Evolutionary conservation across 2,888 invertebrate genomes (phyloP).

Genomic region (Tyria jacobaeae): DNA sequence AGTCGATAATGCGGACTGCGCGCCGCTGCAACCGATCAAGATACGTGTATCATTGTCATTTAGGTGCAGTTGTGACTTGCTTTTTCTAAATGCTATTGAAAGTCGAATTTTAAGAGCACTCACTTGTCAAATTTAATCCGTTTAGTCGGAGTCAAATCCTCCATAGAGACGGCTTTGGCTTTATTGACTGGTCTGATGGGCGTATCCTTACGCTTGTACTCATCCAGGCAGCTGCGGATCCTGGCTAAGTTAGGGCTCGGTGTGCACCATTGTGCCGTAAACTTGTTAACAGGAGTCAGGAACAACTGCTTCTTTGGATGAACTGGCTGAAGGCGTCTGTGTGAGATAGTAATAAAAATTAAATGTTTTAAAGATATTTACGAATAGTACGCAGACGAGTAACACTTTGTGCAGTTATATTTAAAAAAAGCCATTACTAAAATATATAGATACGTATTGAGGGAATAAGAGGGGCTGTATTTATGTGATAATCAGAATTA

Average conservation of each 20-base stretch:
- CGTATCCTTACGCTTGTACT: constrained; percentile 53
- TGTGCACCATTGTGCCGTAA: constrained; percentile 61
- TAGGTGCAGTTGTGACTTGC: too few relatives aligned
- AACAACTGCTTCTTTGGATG: constrained; percentile 78
- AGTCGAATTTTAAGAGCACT: constrained; percentile 7
- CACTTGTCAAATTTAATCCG: constrained; percentile 63
- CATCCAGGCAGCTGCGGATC: constrained; percentile 72
- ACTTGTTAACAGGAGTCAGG: constrained; percentile 78
- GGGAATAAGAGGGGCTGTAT: too few relatives aligned
- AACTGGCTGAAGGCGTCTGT: constrained; percentile 69
- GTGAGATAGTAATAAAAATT: too few relatives aligned
- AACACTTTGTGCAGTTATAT: too few relatives aligned
- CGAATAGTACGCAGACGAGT: too few relatives aligned
- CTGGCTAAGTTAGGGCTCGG: constrained; percentile 67
- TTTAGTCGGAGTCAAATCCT: constrained; percentile 78
- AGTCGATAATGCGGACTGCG: too few relatives aligned
- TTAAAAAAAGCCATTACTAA: too few relatives aligned
- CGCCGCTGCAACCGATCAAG: too few relatives aligned
- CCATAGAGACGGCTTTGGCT: constrained; percentile 78
- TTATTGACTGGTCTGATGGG: constrained; percentile 55
- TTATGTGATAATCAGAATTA: too few relatives aligned
- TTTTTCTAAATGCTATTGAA: background rate
- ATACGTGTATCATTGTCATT: too few relatives aligned
- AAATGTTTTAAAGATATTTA: too few relatives aligned
- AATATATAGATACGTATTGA: too few relatives aligned